A percentile compares a stretch with the other conserved stretches of the same genome.
Conservation (phyloP, 2,888 invertebrate genomes). For the Rhogogaster chlorosoma region DNA sequence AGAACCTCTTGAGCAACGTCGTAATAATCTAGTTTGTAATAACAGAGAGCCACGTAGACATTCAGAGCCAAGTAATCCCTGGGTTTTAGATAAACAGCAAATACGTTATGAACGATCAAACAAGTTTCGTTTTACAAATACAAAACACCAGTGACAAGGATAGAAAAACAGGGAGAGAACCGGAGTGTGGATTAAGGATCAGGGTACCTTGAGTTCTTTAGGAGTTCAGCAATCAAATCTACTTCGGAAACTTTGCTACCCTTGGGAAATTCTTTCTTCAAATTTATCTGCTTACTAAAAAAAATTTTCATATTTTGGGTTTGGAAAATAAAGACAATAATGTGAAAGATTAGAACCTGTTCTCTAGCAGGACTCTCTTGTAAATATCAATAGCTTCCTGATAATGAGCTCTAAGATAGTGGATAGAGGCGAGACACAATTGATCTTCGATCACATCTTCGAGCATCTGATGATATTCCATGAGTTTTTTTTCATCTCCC, state of each 20-base stretch:
- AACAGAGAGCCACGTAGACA: conserved; percentile 98
- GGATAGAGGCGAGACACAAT: conserved; percentile 96
- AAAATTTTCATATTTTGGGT: too few species aligned
- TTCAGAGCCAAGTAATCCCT: conserved; percentile 96
- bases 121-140: neutral
- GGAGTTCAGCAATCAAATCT: conserved; percentile 29
- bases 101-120: neutral
- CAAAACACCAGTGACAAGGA: neutral
- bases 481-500: conserved; percentile 90
- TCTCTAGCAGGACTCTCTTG: conserved; percentile 93
- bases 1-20: conserved; percentile 99
- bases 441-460: conserved; percentile 96
- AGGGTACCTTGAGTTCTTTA: conserved; percentile 53
- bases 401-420: conserved; percentile 97
- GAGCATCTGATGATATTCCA: conserved; percentile 91
- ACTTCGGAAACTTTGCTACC: conserved; percentile 33
- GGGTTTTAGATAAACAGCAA: neutral
- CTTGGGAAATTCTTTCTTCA: neutral
- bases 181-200: neutral
- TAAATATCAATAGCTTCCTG: conserved; percentile 99
- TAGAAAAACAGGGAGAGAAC: neutral
- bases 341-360: conserved; percentile 84
- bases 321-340: too few species aligned
- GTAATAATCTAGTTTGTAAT: conserved; percentile 99
- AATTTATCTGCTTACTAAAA: conserved; percentile 25